Percentiles rank a stretch among this genome's conserved stretches.
phyloP scores from a whole-genome alignment of 2,888 invertebrate species.

The Tricholauxania praeusta region DNA sequence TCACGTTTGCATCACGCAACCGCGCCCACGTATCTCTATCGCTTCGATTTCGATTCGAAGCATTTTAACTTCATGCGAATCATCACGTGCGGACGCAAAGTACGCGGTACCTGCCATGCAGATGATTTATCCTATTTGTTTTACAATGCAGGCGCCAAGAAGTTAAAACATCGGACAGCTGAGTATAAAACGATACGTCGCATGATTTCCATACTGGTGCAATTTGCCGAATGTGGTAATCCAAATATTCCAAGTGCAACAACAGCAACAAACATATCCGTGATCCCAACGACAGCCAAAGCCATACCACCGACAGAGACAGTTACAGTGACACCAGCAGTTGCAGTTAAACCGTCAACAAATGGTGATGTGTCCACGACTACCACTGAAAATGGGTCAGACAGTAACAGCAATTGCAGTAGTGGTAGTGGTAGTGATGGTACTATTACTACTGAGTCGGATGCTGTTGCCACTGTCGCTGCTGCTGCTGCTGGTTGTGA shows the following conservation, averaged over 20 bases:
- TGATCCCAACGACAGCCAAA: constrained; percentile 18
- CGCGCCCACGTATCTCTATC: constrained; percentile 65
- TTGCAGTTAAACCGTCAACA: constrained; percentile 4
- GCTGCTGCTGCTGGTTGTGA: constrained; percentile 7
- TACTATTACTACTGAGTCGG: constrained; percentile 5
- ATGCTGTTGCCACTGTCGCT: constrained; percentile 1
- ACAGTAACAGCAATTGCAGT: constrained; percentile 1
- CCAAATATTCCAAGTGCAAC: constrained; percentile 56
- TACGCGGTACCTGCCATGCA: constrained; percentile 66
- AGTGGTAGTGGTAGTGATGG: constrained; percentile 23
- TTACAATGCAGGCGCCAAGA: constrained; percentile 63
- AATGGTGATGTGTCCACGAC: constrained; percentile 6
- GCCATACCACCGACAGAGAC: neutral
- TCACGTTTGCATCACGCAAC: constrained; percentile 58
- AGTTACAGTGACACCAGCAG: constrained; percentile 20
- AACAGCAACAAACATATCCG: constrained; percentile 44
- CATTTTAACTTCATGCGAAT: constrained; percentile 65
- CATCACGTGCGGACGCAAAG: constrained; percentile 63
- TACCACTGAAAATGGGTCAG: constrained; percentile 18
- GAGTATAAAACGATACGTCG: constrained; percentile 65
- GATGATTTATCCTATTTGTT: constrained; percentile 67
- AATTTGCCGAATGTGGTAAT: constrained; percentile 63
- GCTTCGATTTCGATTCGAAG: constrained; percentile 67
- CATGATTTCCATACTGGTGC: constrained; percentile 61
- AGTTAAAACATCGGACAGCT: constrained; percentile 58